A percentile compares a stretch with the other conserved stretches of the same genome.
Conservation (phyloP, 2,113 vertebrate species). For the Ondatra zibethicus region DNA sequence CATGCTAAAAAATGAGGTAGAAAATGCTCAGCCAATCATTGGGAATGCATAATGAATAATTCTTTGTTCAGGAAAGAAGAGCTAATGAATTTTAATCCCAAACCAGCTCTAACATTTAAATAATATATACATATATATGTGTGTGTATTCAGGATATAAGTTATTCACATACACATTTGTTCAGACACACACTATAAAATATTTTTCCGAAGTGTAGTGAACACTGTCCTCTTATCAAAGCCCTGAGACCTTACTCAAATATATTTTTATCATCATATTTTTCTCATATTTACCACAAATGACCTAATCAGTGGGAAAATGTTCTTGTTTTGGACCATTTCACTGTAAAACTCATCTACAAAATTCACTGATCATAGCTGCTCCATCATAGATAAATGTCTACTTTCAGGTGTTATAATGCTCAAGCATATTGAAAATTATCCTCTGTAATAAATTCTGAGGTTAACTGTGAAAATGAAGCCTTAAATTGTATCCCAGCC, state of each 20-base stretch:
- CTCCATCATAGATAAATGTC: not conserved
- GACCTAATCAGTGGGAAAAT: conserved; percentile 36
- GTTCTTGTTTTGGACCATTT: conserved; percentile 32
- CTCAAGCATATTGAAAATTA: not conserved
- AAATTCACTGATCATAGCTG: not conserved
- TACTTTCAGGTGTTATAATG: conserved; percentile 5
- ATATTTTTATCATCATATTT: not conserved
- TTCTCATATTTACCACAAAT: not conserved
- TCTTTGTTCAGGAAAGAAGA: not conserved
- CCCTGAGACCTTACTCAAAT: not conserved
- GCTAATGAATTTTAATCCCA: not conserved
- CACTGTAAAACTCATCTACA: not conserved
- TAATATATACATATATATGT: not conserved
- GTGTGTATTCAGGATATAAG: not conserved
- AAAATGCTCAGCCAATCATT: not conserved
- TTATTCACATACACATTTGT: not conserved
- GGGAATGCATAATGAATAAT: not conserved
- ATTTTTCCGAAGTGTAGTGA: not conserved
- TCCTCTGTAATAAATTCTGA: conserved; percentile 35
- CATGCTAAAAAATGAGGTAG: not conserved
- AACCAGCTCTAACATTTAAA: not conserved
- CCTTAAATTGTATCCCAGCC: not conserved
- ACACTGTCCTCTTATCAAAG: not conserved
- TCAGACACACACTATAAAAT: not conserved
- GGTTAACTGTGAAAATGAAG: conserved; percentile 45